These are phyloP conservation scores for Eilema caniola DNA, from an alignment of 2,888 invertebrate species.

Conservation along the genomic window DNA sequence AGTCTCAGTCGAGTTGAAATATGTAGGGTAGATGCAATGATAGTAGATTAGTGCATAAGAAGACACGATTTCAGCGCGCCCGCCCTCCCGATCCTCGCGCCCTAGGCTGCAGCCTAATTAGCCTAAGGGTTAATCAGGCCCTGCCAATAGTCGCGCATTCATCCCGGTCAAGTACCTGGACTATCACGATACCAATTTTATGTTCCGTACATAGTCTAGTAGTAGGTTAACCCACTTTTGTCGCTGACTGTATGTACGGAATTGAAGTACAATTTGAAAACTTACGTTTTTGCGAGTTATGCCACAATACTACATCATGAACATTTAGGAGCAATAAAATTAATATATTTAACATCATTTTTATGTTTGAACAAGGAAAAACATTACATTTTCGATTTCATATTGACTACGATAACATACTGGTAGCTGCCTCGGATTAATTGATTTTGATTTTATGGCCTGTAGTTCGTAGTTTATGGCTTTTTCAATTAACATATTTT, in stretches of 20 bases:
- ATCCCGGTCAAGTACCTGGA: too few relatives aligned
- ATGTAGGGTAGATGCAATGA: too few relatives aligned
- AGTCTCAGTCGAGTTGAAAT: too few relatives aligned
- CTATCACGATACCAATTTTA: too few relatives aligned
- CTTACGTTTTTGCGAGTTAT: slow-evolving; percentile 60
- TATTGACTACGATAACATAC: not conserved
- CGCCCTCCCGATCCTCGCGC: too few relatives aligned
- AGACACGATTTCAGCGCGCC: too few relatives aligned
- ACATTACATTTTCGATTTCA: slow-evolving; percentile 1
- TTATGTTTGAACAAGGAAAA: not conserved
- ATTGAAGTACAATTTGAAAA: slow-evolving; percentile 20
- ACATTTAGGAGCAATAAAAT: slow-evolving; percentile 32
- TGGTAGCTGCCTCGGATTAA: not conserved
- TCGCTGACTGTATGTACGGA: not conserved
- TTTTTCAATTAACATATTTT: slow-evolving; percentile 28
- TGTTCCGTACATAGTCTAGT: too few relatives aligned
- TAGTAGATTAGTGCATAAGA: too few relatives aligned
- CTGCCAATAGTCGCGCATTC: too few relatives aligned
- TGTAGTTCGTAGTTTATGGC: slow-evolving; percentile 34
- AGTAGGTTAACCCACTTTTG: too few relatives aligned
- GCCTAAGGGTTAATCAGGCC: too few relatives aligned
- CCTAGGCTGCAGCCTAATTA: too few relatives aligned
- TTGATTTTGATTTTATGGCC: slow-evolving; percentile 13
- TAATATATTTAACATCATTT: slow-evolving; percentile 24
- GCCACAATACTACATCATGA: slow-evolving; percentile 36